These are phyloP conservation scores for Folsomia manolachei DNA, from an alignment of 2,888 invertebrate species.

Conservation along the genomic window DNA sequence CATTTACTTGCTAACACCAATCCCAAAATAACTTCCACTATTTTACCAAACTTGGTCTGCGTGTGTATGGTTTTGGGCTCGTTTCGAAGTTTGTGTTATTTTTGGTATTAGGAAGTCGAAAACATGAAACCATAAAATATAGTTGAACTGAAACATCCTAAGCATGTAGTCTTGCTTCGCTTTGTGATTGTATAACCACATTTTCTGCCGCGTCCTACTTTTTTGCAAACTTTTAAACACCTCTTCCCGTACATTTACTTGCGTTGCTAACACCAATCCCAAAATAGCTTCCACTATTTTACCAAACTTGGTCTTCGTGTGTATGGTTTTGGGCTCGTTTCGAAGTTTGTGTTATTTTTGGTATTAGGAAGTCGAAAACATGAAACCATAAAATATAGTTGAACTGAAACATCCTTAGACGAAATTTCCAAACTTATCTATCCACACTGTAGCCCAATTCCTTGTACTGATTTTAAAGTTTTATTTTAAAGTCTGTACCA, in stretches of 20 bases:
- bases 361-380: background rate
- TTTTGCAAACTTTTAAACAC: background rate
- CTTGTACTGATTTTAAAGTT: too few species aligned
- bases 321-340: background rate
- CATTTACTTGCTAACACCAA: background rate
- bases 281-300: slow-evolving; percentile 1
- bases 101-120: background rate
- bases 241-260: background rate
- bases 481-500: too few species aligned
- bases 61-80: background rate
- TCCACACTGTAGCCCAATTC: too few species aligned
- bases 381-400: background rate
- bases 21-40: background rate
- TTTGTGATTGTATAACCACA: too few species aligned
- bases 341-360: background rate
- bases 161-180: too few species aligned
- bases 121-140: background rate
- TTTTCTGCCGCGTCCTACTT: background rate
- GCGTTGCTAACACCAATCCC: background rate
- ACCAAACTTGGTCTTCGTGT: background rate
- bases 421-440: background rate
- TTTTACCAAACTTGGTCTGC: slow-evolving; percentile 4
- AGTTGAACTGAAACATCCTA: background rate
- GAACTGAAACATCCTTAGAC: too few species aligned
- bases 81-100: background rate